Evolutionary conservation across 2,113 vertebrate genomes (phyloP), one percentile per base, ranked within the genome.

Genomic region (Lophochroa leadbeateri): DNA sequence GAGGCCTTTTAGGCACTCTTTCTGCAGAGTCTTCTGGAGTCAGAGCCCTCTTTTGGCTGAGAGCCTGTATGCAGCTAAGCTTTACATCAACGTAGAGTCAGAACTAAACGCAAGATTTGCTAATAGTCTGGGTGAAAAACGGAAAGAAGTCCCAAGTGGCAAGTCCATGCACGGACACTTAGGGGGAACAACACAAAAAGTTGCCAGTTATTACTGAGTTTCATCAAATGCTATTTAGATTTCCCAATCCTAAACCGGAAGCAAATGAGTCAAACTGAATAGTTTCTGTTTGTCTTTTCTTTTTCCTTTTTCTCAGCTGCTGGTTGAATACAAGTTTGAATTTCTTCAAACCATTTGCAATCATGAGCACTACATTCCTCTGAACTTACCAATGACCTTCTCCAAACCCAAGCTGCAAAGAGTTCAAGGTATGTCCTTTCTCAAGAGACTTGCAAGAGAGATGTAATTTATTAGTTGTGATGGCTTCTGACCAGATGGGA

Each of bases 301-400:
- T 44, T n/a, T 17, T 37, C 19, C 63, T 31, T 41, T 35, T 17
- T n/a, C 21, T 68, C 98, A 99, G 99, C 97, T 98, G 68, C 98
- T 99, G 96, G 98, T 98, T 52, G 99, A 99, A 96, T 99, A 99
- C 98, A 99, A 99, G 88, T 99, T 99, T 97, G 99, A 99, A 78
- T 99, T 99, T 96, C 98, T 99, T 81, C 99, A 99, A 98, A 98
- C 98, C 2, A 71, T 99, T 86, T 99, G 99, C 72, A 99, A 98
- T 94, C 99, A 99, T 1, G 99, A 99, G 91, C 99, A 99, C 98
- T 99, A 99, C 97, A 99, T 99, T 94, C 99, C 99, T 57, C 97
- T 99, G 28, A 99, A 99, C 93, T 97, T 99, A 96, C 99, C 99
- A 68, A 99, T 99, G 99, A 98, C 98, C 4, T 99, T 99, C 61